phyloP scores from a whole-genome alignment of 2,888 invertebrate genomes.

The Laspeyria flexula region DNA sequence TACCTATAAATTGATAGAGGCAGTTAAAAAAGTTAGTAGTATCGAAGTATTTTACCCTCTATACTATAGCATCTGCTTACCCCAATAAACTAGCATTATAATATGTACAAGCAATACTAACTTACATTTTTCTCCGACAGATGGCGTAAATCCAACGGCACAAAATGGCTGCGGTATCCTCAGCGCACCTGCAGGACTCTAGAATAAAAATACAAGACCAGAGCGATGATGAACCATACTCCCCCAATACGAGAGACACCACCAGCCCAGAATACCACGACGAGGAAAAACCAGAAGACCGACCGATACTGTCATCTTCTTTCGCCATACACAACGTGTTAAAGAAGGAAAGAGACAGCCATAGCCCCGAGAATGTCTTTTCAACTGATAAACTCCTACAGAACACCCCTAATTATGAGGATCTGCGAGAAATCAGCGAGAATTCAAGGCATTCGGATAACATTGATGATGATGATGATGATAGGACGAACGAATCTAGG shows the following conservation, averaged over 20 bases:
- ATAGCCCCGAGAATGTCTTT: slow-evolving; percentile 81
- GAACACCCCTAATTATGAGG: slow-evolving; percentile 76
- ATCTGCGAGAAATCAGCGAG: slow-evolving; percentile 49
- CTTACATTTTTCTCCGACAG: slow-evolving; percentile 60
- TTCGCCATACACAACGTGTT: slow-evolving; percentile 83
- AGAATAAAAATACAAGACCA: slow-evolving; percentile 76
- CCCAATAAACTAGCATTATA: too few species aligned
- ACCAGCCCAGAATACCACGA: slow-evolving; percentile 75
- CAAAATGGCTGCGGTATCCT: slow-evolving; percentile 82
- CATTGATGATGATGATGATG: slow-evolving; percentile 71
- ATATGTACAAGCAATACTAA: too few species aligned
- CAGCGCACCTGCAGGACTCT: slow-evolving; percentile 73
- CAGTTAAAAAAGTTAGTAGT: too few species aligned
- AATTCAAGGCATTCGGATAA: slow-evolving; percentile 61
- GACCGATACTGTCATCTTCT: slow-evolving; percentile 69
- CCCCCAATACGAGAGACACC: slow-evolving; percentile 75
- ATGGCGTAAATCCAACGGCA: slow-evolving; percentile 67
- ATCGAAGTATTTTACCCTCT: too few species aligned
- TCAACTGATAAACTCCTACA: slow-evolving; percentile 80
- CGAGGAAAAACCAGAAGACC: slow-evolving; percentile 70
- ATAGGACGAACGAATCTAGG: slow-evolving; percentile 53
- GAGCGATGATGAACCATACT: slow-evolving; percentile 80
- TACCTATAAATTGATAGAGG: too few species aligned
- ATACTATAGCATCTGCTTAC: too few species aligned
- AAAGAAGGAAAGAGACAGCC: slow-evolving; percentile 78